A percentile compares a stretch with the other conserved stretches of the same genome.
Evolutionary conservation across 2,113 vertebrate species (phyloP).

Genomic region (Istiophorus platypterus): DNA sequence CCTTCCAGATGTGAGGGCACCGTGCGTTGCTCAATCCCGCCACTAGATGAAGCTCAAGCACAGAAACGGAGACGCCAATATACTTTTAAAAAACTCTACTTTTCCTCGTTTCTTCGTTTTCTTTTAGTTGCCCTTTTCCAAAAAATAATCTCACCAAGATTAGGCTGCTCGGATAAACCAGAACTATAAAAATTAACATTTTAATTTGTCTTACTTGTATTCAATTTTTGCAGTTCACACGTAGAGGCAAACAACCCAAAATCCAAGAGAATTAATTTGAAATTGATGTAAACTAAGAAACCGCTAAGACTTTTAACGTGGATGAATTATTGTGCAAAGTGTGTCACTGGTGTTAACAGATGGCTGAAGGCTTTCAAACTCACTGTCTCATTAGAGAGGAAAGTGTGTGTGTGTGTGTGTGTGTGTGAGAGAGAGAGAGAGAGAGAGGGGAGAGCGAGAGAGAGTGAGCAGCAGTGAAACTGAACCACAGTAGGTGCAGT

Average conservation of each 20-base stretch:
- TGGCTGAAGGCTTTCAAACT: constrained; percentile 45
- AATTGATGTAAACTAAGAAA: not conserved
- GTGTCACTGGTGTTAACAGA: constrained; percentile 56
- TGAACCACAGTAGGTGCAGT: not conserved
- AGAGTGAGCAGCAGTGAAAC: not conserved
- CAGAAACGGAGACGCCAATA: not conserved
- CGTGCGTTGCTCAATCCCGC: constrained; percentile 22
- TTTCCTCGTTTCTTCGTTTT: not conserved
- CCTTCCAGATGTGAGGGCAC: constrained; percentile 58
- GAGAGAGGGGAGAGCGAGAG: constrained; percentile 38
- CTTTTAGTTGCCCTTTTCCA: not conserved
- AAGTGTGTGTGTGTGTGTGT: constrained; percentile 25
- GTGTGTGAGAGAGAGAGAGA: constrained; percentile 34
- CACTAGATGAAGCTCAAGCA: constrained; percentile 61
- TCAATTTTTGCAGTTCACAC: not conserved
- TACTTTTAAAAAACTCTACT: not conserved
- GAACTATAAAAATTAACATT: not conserved
- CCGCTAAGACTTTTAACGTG: not conserved
- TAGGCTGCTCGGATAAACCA: not conserved
- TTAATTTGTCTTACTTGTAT: not conserved
- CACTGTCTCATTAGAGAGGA: constrained; percentile 42
- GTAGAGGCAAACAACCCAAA: not conserved
- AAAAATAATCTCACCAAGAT: not conserved
- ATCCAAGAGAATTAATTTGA: not conserved
- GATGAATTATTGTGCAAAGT: constrained; percentile 24